Percentiles rank a stretch among this genome's conserved stretches.
Evolutionary conservation across 2,797 vertebrate genomes (phyloP).

Genomic region (Alcedo quadribrachys): DNA sequence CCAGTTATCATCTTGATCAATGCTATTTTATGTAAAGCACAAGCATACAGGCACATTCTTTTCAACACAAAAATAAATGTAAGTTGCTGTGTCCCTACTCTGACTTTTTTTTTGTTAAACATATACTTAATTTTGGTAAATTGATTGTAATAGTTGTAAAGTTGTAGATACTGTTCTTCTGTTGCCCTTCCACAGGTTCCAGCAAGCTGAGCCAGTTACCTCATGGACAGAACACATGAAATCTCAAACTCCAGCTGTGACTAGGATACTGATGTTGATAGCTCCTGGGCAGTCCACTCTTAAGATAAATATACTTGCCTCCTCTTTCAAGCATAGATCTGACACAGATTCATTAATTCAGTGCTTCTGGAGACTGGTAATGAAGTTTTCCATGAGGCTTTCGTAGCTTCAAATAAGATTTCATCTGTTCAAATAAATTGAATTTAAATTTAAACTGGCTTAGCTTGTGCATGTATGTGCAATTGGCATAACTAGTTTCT

Average conservation of each 20-base stretch:
- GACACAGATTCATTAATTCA: neutral
- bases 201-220: neutral
- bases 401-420: neutral
- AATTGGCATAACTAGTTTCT: neutral
- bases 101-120: neutral
- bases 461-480: neutral
- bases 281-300: neutral
- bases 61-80: slow-evolving; percentile 95
- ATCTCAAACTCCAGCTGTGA: neutral
- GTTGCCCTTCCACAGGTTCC: neutral
- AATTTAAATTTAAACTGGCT: neutral
- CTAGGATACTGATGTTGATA: neutral
- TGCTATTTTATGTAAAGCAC: slow-evolving; percentile 94
- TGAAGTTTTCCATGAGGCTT: neutral
- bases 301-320: neutral
- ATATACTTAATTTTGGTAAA: neutral
- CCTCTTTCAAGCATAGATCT: neutral
- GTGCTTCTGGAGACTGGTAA: neutral
- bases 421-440: neutral
- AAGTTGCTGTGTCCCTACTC: slow-evolving; percentile 72
- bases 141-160: neutral
- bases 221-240: neutral
- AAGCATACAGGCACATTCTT: slow-evolving; percentile 94
- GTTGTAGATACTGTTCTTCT: neutral
- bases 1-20: slow-evolving; percentile 97